Conservation (phyloP, 2,113 vertebrate species). For the Podarcis raffonei region DNA sequence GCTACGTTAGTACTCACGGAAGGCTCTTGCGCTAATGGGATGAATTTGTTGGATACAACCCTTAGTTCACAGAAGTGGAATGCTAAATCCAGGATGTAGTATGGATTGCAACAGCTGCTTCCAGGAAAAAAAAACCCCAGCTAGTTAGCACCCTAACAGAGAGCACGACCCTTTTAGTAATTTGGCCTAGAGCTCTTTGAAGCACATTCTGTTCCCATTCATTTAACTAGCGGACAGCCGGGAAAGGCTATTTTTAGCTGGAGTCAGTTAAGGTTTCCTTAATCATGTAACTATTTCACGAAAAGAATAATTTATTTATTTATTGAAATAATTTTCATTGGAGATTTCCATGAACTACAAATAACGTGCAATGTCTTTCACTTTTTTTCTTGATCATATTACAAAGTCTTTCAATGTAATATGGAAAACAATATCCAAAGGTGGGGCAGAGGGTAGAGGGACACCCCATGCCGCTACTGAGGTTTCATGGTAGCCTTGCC, state of each 20-base stretch:
- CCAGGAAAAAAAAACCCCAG: background rate
- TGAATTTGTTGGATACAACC: background rate
- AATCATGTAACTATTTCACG: conserved; percentile 33
- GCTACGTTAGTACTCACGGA: too few relatives aligned
- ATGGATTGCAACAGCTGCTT: background rate
- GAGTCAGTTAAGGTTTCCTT: conserved; percentile 37
- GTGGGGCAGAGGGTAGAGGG: too few relatives aligned
- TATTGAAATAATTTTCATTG: too few relatives aligned
- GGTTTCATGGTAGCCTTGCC: background rate
- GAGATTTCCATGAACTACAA: too few relatives aligned
- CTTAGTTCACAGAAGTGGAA: background rate
- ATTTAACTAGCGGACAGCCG: background rate
- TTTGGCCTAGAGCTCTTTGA: conserved; percentile 40
- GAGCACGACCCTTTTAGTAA: background rate
- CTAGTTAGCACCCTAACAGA: background rate
- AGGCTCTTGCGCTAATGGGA: too few relatives aligned
- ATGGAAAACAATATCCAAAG: too few relatives aligned
- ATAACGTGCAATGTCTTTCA: too few relatives aligned
- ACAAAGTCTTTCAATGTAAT: too few relatives aligned
- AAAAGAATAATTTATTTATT: background rate
- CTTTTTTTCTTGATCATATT: too few relatives aligned
- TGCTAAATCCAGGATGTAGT: background rate
- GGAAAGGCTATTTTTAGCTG: conserved; percentile 58
- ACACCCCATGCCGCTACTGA: background rate
- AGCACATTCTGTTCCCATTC: conserved; percentile 1